phyloP scores from a whole-genome alignment of 2,113 vertebrate genomes.

The Clarias gariepinus region DNA sequence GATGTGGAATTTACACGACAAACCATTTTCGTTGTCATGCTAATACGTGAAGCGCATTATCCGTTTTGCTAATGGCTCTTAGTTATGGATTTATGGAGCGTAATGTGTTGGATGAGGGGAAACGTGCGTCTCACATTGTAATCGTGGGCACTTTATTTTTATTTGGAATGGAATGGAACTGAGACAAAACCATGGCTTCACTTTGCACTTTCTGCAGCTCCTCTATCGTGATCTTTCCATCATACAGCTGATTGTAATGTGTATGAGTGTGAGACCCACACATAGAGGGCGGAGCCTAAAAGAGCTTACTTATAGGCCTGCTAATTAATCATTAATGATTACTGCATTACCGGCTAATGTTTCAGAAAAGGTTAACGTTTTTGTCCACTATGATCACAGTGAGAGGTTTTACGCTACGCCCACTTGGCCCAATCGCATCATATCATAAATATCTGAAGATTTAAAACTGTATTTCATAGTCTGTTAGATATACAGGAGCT shows the following conservation, averaged over 20 bases:
- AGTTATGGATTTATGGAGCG: slow-evolving; percentile 38
- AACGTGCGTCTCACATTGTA: slow-evolving; percentile 55
- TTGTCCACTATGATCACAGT: too few relatives aligned
- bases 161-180: slow-evolving; percentile 49
- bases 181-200: slow-evolving; percentile 40
- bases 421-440: too few relatives aligned
- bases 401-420: too few relatives aligned
- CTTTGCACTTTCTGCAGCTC: not conserved
- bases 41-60: slow-evolving; percentile 61
- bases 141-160: slow-evolving; percentile 62
- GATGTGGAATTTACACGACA: slow-evolving; percentile 65
- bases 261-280: not conserved
- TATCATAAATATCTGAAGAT: too few relatives aligned
- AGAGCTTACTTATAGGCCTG: not conserved
- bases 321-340: not conserved
- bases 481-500: not conserved
- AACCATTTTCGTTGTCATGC: slow-evolving; percentile 61
- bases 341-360: too few relatives aligned
- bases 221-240: not conserved
- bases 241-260: not conserved
- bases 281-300: not conserved
- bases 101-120: slow-evolving; percentile 58
- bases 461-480: too few relatives aligned
- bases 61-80: slow-evolving; percentile 60
- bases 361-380: too few relatives aligned